Evolutionary conservation across 2,888 invertebrate genomes (phyloP).

Genomic region (Cryptus viduatorius): DNA sequence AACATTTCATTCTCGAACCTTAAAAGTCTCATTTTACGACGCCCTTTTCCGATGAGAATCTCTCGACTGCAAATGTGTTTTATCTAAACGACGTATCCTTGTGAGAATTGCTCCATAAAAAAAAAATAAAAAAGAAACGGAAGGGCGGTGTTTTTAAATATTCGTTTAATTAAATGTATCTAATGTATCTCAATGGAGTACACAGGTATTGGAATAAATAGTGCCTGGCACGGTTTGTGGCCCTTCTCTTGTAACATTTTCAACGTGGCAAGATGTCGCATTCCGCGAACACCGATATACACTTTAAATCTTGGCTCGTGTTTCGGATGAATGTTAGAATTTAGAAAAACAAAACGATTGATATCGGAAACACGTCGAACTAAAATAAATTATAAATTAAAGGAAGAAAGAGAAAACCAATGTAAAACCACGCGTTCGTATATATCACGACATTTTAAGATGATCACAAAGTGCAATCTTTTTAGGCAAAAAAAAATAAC

Average conservation of each 20-base stretch:
- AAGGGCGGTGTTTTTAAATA: constrained; percentile 58
- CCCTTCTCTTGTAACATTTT: constrained; percentile 81
- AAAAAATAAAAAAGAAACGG: neutral
- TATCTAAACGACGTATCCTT: constrained; percentile 75
- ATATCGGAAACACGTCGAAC: constrained; percentile 28
- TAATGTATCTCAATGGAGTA: constrained; percentile 79
- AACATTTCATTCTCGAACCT: constrained; percentile 40
- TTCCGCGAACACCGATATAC: constrained; percentile 27
- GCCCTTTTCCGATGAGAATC: constrained; percentile 15
- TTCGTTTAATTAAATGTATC: constrained; percentile 75
- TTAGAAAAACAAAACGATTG: constrained; percentile 20
- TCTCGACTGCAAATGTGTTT: constrained; percentile 16
- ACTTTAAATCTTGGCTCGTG: constrained; percentile 33
- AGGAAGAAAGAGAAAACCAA: constrained; percentile 8
- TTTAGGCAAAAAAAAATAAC: constrained; percentile 79
- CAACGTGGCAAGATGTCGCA: constrained; percentile 50
- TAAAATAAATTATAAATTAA: constrained; percentile 27
- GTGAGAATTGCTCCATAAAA: constrained; percentile 76
- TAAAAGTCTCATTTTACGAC: constrained; percentile 21
- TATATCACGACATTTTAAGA: constrained; percentile 82
- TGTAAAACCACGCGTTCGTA: constrained; percentile 67
- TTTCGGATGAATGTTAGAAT: constrained; percentile 44
- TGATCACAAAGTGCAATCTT: constrained; percentile 85
- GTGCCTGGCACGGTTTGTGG: constrained; percentile 85
- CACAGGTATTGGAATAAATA: constrained; percentile 84